These are phyloP conservation scores for Sphaerodactylus townsendi DNA, from an alignment of 2,113 vertebrate species.

Conservation along the genomic window DNA sequence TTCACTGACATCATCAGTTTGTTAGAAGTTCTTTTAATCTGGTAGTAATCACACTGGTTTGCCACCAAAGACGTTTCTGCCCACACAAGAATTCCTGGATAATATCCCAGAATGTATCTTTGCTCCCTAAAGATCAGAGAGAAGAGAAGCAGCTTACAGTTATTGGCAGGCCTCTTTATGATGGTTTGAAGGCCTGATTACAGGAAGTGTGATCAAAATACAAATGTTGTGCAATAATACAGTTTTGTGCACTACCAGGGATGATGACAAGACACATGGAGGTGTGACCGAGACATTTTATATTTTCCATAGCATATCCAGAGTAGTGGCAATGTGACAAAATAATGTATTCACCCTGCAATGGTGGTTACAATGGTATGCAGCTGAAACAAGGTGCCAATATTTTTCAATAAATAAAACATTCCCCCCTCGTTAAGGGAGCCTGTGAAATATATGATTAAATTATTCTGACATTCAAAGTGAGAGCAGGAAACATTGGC, in stretches of 20 bases:
- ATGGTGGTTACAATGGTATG: not conserved
- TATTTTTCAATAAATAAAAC: too few relatives aligned
- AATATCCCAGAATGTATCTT: not conserved
- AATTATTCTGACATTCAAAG: too few relatives aligned
- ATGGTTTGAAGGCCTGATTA: not conserved
- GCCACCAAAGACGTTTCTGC: constrained; percentile 3
- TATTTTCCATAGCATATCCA: not conserved
- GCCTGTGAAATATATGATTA: too few relatives aligned
- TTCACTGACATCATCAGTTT: constrained; percentile 12
- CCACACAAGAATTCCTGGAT: constrained; percentile 5
- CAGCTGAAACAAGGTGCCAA: too few relatives aligned
- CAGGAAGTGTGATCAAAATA: not conserved
- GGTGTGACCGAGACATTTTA: not conserved
- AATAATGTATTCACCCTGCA: not conserved
- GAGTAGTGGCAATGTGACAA: not conserved
- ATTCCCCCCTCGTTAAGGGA: too few relatives aligned
- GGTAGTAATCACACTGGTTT: not conserved
- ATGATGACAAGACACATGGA: not conserved
- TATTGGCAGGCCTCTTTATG: not conserved
- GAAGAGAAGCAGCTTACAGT: not conserved
- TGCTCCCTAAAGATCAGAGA: not conserved
- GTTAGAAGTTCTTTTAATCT: constrained; percentile 1
- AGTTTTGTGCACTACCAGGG: not conserved
- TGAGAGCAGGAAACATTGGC: too few relatives aligned
- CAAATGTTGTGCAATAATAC: not conserved